Base-by-base conservation (phyloP, 2,888 invertebrate species). In the Sinodicranocentrus sp. region DNA sequence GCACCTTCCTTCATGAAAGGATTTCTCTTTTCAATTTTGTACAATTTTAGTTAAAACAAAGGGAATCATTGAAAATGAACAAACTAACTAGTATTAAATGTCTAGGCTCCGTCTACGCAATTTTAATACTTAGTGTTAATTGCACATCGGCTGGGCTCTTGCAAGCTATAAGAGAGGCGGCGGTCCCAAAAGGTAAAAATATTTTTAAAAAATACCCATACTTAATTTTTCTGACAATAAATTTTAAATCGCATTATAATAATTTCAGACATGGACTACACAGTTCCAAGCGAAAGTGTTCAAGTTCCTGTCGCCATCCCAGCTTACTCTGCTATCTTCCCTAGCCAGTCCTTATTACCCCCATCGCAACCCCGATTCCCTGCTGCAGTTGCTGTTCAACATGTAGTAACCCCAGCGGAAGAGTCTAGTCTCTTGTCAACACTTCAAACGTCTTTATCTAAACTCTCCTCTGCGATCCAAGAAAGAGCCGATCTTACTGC, bases 181-280 rank as follows among this genome's bases (percentile, higher is more conserved):
- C 84, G 1, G 71, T 71, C 19, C 80, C 80, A 43, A 84, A 80
- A 84, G 84, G 84, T 82, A 57, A 61, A 43, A 54, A 67, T 73
- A 23, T 61, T 15, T 63, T 75, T n/a, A n/a, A n/a, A n/a, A n/a
- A n/a, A n/a, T n/a, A n/a, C n/a, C n/a, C n/a, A n/a, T n/a, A n/a
- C n/a, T n/a, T n/a, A n/a, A n/a, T n/a, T n/a, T n/a, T n/a, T n/a
- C n/a, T n/a, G n/a, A n/a, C n/a, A n/a, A n/a, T n/a, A n/a, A n/a
- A n/a, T n/a, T n/a, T n/a, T n/a, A n/a, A n/a, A n/a, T n/a, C n/a
- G n/a, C n/a, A n/a, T n/a, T n/a, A n/a, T n/a, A n/a, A 19, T 44
- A 8, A 33, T n/a, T 28, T 0, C 3, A 83, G 83, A 83, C 17
- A 77, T 77, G 77, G 77, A 83, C 23, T 83, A 83, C 43, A 70